Evolutionary conservation across 2,113 vertebrate species (phyloP), one percentile per base, ranked within the genome.

Genomic region (Cichladusa arquata): DNA sequence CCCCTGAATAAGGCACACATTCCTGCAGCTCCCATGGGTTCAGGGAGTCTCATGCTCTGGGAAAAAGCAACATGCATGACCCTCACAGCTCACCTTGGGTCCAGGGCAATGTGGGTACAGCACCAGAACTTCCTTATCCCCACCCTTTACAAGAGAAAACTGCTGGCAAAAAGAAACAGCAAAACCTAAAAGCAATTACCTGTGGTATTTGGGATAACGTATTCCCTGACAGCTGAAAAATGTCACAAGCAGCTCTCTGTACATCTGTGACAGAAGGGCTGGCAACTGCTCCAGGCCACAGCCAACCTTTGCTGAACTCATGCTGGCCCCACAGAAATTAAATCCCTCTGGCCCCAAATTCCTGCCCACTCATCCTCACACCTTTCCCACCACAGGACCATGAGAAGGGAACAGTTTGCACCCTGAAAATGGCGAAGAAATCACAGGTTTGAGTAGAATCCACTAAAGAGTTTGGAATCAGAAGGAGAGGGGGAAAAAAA

Each of bases 171-270:
- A 31, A 33, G 29, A 8, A 76, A 17, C 3, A 15, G 54, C 28
- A 33, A 53, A 53, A n/a, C 24, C 40, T 15, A 45, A 40, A 81
- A 53, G 38, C 57, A 58, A 36, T 17, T 48, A 76, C 61, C 80
- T 88, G 60, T 91, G 80, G 84, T 72, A 86, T 94, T 94, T 93
- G 69, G 88, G 91, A 56, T 81, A 78, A 29, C 0, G 0, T 33
- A 20, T 78, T 89, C 56, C 69, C 69, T 91, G 89, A 94, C 87
- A 92, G 86, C 7, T 71, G 82, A 92, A 94, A 95, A 97, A 92
- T 83, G 44, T 74, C 92, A 93, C 83, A 76, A 86, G 9, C 58
- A 67, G 5, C 22, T 48, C 47, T 45, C 34, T 44, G 44, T 44
- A 53, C 33, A 67, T 45, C 80, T 3, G 0, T 71, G 72, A 88